A percentile compares a stretch with the other conserved stretches of the same genome.
These are phyloP conservation scores for Ictalurus punctatus DNA, from an alignment of 2,113 vertebrate genomes.

Conservation along the genomic window DNA sequence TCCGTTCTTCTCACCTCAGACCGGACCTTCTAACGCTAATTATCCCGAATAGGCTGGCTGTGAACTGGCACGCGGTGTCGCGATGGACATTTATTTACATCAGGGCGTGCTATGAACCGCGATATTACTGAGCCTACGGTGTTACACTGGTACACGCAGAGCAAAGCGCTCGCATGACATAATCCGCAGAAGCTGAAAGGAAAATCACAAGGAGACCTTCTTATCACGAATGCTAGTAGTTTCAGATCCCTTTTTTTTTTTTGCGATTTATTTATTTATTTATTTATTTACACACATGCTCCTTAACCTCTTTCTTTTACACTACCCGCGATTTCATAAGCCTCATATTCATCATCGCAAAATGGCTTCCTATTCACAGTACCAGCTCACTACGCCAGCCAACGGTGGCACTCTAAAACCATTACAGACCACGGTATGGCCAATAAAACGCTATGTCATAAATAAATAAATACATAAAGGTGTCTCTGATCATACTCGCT, in stretches of 20 bases:
- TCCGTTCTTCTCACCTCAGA: neutral
- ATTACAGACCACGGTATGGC: neutral
- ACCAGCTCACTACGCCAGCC: neutral
- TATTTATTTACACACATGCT: neutral
- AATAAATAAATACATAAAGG: neutral
- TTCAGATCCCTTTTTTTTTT: neutral
- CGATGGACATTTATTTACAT: neutral
- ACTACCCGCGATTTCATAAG: neutral
- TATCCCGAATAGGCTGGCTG: no score
- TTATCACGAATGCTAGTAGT: neutral
- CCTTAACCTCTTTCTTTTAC: neutral
- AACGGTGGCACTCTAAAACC: neutral
- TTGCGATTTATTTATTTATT: neutral
- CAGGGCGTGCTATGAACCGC: neutral
- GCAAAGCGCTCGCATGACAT: neutral
- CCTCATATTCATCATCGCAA: neutral
- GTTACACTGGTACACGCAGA: neutral
- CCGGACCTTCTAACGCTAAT: neutral
- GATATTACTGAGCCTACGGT: neutral
- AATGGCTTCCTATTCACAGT: neutral
- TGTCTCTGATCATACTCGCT: neutral
- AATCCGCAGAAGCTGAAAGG: neutral
- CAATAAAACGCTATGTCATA: neutral
- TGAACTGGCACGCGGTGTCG: no score
- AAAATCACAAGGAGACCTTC: neutral